Percentiles rank a stretch among this genome's conserved stretches.
These are phyloP conservation scores for Plutomurus gul DNA, from an alignment of 1,140 invertebrate genomes.

Conservation along the genomic window DNA sequence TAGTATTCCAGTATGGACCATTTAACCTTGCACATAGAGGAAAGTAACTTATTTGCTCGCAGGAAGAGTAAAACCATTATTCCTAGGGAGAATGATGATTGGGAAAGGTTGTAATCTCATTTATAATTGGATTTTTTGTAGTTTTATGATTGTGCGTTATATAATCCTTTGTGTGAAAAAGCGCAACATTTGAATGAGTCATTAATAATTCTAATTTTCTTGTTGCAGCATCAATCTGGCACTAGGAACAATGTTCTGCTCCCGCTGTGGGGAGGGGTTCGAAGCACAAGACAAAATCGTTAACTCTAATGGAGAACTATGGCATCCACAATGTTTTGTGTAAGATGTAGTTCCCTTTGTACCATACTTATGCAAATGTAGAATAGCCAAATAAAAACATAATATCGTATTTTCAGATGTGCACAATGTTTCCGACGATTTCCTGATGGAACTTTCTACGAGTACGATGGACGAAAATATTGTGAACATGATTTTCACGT, in stretches of 20 bases:
- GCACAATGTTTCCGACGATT: constrained; percentile 98
- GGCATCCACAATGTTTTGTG: constrained; percentile 99
- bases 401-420: constrained; percentile 69
- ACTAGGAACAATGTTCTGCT: constrained; percentile 87
- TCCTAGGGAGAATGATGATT: constrained; percentile 32
- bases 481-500: constrained; percentile 99
- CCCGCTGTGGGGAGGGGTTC: constrained; percentile 91
- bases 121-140: background rate
- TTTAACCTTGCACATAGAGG: constrained; percentile 45
- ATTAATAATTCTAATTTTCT: constrained; percentile 46
- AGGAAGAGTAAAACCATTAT: constrained; percentile 28
- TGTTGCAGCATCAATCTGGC: constrained; percentile 76
- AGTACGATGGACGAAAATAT: constrained; percentile 98
- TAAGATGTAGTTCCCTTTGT: no score
- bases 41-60: constrained; percentile 47
- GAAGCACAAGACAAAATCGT: constrained; percentile 97
- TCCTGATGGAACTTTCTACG: constrained; percentile 96
- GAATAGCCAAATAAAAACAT: constrained; percentile 26
- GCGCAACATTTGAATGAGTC: background rate
- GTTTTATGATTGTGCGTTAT: background rate
- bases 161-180: background rate
- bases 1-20: background rate
- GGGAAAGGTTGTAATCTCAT: constrained; percentile 8
- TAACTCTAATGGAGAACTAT: constrained; percentile 96
- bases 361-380: background rate